A percentile compares a stretch with the other conserved stretches of the same genome.
phyloP scores from a whole-genome alignment of 2,797 vertebrate species.

The Hemitrygon akajei region DNA sequence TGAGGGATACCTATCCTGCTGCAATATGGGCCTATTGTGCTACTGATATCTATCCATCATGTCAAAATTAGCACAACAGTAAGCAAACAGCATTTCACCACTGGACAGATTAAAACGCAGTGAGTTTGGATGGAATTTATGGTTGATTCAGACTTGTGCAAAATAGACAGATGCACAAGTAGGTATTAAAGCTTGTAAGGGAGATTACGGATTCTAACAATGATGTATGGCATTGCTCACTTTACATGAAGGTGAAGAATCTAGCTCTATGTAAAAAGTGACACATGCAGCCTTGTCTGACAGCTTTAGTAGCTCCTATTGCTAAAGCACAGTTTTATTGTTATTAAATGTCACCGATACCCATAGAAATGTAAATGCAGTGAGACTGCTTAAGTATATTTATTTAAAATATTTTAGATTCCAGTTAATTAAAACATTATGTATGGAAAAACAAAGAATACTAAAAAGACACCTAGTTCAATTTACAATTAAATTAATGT shows the following conservation, averaged over 20 bases:
- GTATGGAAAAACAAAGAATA: too few relatives aligned
- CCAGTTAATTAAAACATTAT: too few relatives aligned
- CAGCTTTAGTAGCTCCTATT: too few relatives aligned
- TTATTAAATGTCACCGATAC: too few relatives aligned
- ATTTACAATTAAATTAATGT: too few relatives aligned
- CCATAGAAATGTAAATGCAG: too few relatives aligned
- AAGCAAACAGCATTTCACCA: not conserved
- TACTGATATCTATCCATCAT: not conserved
- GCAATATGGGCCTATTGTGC: not conserved
- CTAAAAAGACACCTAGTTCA: too few relatives aligned
- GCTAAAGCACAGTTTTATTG: too few relatives aligned
- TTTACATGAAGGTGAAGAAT: not conserved
- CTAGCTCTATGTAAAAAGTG: not conserved
- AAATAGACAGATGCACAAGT: not conserved
- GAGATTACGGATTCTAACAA: not conserved
- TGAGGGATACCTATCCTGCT: not conserved
- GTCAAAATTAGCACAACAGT: conserved; percentile 19
- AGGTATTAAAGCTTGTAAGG: not conserved
- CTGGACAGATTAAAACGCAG: not conserved
- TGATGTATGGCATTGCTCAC: not conserved
- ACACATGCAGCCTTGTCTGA: not conserved
- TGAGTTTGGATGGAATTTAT: not conserved
- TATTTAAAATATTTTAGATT: too few relatives aligned
- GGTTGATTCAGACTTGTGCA: not conserved
- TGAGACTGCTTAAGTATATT: too few relatives aligned